Conservation (phyloP, 1,140 invertebrate genomes). For the Teleogryllus occipitalis region DNA sequence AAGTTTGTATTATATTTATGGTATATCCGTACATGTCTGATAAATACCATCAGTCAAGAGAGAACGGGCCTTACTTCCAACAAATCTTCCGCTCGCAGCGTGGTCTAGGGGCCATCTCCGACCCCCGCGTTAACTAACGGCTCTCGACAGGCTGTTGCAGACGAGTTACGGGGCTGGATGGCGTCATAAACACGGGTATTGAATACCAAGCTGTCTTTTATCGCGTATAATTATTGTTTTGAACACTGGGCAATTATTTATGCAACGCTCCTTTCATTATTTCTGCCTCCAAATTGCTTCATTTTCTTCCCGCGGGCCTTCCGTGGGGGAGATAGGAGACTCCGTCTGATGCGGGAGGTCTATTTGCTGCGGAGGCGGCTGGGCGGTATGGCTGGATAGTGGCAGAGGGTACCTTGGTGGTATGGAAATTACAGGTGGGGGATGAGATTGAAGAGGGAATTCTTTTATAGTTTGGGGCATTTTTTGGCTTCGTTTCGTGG, state of each 20-base stretch:
- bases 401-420: no score
- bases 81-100: no score
- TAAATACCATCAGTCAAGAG: no score
- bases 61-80: no score
- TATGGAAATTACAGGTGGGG: no score
- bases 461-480: no score
- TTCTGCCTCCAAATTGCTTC: constrained; percentile 3
- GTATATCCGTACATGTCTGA: no score
- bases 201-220: background rate
- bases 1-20: no score
- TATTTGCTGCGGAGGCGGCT: background rate
- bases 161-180: background rate
- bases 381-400: background rate
- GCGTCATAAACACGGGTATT: background rate
- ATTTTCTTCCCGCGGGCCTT: background rate
- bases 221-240: constrained; percentile 5
- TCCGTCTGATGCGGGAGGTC: background rate
- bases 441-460: no score
- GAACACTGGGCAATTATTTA: background rate
- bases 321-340: background rate
- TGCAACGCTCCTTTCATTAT: constrained; percentile 4
- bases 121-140: background rate
- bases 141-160: background rate
- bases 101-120: background rate
- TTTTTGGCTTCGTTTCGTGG: no score